Evolutionary conservation across 2,113 vertebrate species (phyloP).

Genomic region (Strix uralensis): DNA sequence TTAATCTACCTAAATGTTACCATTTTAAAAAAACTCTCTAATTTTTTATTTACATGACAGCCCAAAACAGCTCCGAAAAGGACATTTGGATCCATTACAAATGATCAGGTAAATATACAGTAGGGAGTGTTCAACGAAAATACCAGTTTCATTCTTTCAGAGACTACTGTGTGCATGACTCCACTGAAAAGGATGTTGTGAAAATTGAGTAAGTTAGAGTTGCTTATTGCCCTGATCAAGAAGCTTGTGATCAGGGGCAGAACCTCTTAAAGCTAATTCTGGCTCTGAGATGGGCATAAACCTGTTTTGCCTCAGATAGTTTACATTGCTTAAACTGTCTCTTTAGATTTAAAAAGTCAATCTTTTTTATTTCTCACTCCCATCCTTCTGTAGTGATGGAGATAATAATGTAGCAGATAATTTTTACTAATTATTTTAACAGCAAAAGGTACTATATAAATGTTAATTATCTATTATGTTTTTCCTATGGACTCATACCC

Average conservation of each 20-base stretch:
- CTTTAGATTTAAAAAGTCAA: not conserved
- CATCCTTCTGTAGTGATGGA: not conserved
- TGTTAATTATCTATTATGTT: not conserved
- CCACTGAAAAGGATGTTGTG: not conserved
- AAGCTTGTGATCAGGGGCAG: not conserved
- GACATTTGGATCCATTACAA: slow-evolving; percentile 73
- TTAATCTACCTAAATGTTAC: not conserved
- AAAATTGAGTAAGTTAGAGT: not conserved
- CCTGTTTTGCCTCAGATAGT: not conserved
- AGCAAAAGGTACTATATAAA: not conserved
- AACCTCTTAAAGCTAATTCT: not conserved
- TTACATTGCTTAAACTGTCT: not conserved
- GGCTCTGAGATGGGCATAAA: not conserved
- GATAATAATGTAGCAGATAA: not conserved
- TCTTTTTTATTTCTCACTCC: not conserved
- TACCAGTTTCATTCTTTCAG: not conserved
- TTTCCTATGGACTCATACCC: not conserved
- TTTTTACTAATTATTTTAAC: not conserved
- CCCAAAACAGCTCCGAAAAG: slow-evolving; percentile 71
- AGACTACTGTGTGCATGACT: not conserved
- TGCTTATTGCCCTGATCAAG: not conserved
- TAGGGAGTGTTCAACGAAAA: not conserved
- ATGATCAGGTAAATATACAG: slow-evolving; percentile 65
- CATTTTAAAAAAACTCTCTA: not conserved
- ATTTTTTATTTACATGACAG: slow-evolving; percentile 65